A percentile compares a stretch with the other conserved stretches of the same genome.
phyloP scores from a whole-genome alignment of 2,888 invertebrate species.

The Coenonympha arcania region DNA sequence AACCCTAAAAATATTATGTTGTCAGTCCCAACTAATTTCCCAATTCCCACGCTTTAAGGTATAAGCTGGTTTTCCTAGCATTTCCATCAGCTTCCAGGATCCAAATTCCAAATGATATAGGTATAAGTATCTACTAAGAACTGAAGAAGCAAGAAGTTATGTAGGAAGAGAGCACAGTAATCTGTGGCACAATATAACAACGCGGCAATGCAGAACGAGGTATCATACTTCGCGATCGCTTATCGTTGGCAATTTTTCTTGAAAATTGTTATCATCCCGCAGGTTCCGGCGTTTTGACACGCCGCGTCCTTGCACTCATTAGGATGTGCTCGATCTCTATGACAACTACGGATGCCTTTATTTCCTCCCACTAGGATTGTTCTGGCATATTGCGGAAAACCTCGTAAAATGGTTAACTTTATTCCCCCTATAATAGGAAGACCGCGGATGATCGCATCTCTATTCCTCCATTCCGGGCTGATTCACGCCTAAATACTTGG shows the following conservation, averaged over 20 bases:
- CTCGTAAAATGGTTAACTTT: slow-evolving; percentile 33
- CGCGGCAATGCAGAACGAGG: background rate
- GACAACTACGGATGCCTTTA: slow-evolving; percentile 52
- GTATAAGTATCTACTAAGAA: background rate
- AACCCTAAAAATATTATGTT: no score
- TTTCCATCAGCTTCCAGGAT: no score
- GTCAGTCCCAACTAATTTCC: no score
- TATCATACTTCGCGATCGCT: background rate
- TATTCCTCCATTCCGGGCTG: background rate
- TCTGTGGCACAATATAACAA: background rate
- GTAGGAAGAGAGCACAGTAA: slow-evolving; percentile 1
- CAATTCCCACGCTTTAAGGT: no score
- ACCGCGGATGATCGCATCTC: slow-evolving; percentile 14
- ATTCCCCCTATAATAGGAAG: slow-evolving; percentile 36
- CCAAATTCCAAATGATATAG: no score
- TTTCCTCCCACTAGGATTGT: slow-evolving; percentile 47
- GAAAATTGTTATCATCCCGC: slow-evolving; percentile 26
- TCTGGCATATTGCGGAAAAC: slow-evolving; percentile 56
- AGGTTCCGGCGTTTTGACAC: slow-evolving; percentile 35
- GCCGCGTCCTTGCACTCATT: slow-evolving; percentile 52
- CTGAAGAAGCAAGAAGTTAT: background rate
- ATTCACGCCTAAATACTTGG: background rate
- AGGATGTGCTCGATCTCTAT: slow-evolving; percentile 60
- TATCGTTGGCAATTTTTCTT: slow-evolving; percentile 25
- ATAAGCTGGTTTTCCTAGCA: no score